phyloP scores from a whole-genome alignment of 2,113 vertebrate species.

The Prunella himalayana region DNA sequence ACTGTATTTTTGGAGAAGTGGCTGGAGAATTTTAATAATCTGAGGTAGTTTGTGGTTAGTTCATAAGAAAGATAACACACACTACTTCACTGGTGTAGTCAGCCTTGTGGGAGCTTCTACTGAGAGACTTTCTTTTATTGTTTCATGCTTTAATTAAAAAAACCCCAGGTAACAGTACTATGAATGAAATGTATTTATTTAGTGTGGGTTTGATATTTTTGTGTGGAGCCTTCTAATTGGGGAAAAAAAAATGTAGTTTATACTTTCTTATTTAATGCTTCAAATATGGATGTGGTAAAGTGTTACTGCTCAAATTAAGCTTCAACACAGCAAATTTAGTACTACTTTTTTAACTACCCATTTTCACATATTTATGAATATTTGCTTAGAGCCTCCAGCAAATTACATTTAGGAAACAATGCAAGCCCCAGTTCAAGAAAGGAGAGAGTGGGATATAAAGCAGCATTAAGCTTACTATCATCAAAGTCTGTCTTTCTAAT shows the following conservation, averaged over 20 bases:
- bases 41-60: background rate
- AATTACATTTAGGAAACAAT: background rate
- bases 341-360: background rate
- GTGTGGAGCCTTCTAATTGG: background rate
- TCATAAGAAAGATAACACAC: background rate
- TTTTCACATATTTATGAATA: background rate
- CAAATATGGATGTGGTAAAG: background rate
- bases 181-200: background rate
- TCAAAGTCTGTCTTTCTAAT: background rate
- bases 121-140: background rate
- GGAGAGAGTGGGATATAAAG: background rate
- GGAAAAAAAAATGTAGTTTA: background rate
- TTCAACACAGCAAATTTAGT: background rate
- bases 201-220: background rate
- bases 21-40: background rate
- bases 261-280: background rate
- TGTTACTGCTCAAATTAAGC: background rate
- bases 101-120: background rate
- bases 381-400: background rate
- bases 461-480: background rate
- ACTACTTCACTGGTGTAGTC: background rate
- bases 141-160: background rate
- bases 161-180: background rate
- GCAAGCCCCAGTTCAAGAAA: background rate
- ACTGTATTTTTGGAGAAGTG: background rate